phyloP scores from a whole-genome alignment of 1,140 invertebrate species.

The Neuroterus valhalla region DNA sequence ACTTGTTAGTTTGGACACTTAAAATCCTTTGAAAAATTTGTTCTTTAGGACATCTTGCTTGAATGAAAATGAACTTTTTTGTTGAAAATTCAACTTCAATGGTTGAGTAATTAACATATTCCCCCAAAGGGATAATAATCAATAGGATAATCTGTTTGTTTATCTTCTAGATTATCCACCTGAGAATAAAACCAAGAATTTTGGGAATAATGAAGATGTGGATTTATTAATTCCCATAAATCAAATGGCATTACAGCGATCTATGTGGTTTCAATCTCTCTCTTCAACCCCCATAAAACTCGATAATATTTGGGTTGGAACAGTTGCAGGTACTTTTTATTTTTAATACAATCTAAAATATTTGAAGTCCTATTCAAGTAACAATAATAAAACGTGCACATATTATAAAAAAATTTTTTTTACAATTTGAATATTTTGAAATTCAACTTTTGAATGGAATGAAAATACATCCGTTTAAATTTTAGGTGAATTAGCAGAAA shows the following conservation, averaged over 20 bases:
- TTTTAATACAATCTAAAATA: conserved; percentile 34
- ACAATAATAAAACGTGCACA: no score
- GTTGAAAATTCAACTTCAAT: no score
- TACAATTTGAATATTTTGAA: no score
- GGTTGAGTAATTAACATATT: no score
- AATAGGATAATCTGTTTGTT: background rate
- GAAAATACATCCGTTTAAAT: conserved; percentile 38
- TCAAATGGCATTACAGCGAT: conserved; percentile 48
- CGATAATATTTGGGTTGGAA: conserved; percentile 78
- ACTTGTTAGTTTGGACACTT: no score
- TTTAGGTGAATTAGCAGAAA: conserved; percentile 80
- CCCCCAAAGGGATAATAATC: no score
- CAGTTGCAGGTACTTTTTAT: conserved; percentile 75
- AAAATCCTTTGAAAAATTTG: no score
- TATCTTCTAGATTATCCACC: no score
- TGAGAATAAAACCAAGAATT: background rate
- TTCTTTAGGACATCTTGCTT: background rate
- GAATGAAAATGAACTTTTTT: background rate
- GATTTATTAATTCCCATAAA: conserved; percentile 54
- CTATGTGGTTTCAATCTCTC: conserved; percentile 54
- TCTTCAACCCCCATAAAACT: conserved; percentile 60
- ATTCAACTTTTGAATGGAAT: no score
- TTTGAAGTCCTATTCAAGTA: no score
- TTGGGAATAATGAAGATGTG: conserved; percentile 49
- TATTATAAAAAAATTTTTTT: no score